Percentiles rank a stretch among this genome's conserved stretches.
These are phyloP conservation scores for Oceanodroma leucorhoa DNA, from an alignment of 2,797 vertebrate genomes.

Conservation along the genomic window DNA sequence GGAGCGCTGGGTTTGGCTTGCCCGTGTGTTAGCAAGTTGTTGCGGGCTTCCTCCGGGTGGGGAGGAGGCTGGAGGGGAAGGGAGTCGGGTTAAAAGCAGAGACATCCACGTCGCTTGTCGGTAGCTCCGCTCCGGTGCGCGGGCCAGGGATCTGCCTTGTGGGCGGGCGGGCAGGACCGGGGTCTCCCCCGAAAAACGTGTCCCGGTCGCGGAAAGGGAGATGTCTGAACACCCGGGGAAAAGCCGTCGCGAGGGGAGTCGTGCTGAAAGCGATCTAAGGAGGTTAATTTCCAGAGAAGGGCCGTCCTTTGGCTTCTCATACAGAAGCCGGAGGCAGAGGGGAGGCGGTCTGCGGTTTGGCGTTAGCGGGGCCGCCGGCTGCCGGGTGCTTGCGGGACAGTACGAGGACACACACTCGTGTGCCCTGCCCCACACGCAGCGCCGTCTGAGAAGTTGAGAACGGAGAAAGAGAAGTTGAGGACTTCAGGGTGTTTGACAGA, in stretches of 20 bases:
- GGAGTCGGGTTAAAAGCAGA: neutral
- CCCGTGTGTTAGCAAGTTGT: neutral
- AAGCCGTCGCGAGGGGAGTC: neutral
- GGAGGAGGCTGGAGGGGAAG: neutral
- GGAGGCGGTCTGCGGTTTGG: neutral
- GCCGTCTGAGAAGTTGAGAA: neutral
- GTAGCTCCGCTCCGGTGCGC: neutral
- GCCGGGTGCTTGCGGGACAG: neutral
- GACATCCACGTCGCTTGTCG: neutral
- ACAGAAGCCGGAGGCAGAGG: neutral
- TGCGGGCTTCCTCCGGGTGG: neutral
- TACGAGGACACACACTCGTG: no score
- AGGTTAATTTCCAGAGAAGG: slow-evolving; percentile 7
- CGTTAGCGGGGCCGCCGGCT: neutral
- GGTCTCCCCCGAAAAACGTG: neutral
- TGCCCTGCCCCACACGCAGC: neutral
- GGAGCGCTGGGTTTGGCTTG: neutral
- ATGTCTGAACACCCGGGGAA: neutral
- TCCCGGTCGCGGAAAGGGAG: neutral
- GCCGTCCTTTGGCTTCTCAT: neutral
- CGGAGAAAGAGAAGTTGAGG: neutral
- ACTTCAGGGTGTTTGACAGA: neutral
- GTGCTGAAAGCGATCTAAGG: slow-evolving; percentile 22
- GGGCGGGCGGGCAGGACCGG: accelerated
- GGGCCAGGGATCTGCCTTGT: neutral